Base-by-base conservation (phyloP, 2,888 invertebrate genomes). In the Cosmorhoe ocellata region DNA sequence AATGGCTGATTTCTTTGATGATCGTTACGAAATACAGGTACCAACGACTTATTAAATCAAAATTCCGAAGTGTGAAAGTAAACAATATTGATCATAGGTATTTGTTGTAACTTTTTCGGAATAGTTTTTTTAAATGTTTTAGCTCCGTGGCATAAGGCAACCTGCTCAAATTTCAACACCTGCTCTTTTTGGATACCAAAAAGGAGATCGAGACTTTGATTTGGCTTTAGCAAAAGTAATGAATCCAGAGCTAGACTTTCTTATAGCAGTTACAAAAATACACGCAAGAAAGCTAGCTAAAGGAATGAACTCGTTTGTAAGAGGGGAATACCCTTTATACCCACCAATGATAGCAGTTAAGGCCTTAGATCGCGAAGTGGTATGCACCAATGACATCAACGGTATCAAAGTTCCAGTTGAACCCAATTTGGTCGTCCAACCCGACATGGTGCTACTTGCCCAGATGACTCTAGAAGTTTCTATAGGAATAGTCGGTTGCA, bases 301-400 rank as follows among this genome's bases (percentile, higher is more conserved):
- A 63, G 67, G 71, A 11, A 45, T 66, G 1, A 86, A 81, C 56
- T 65, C 64, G 10, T 65, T 78, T 31, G 45, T 82, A 2, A 68
- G 66, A 52, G 84, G 79, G 48, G 88, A 89, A 26, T 88, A 71
- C 61, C 70, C 84, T 1, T 58, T 89, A 30, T 81, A 67, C 56
- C 86, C 89, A 32, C 76, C 78, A 10, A 64, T 54, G 48, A 32
- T 55, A n/a, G 51, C 54, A 10, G 47, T 74, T 4, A 54, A 40
- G 4, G 37, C 38, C 3, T 46, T 71, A 28, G 59, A 66, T 10
- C 74, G 84, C 30, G 76, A 81, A 59, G 61, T 55, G 11, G 59
- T 71, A 40, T 88, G 87, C 53, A 85, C 87, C 1, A 89, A 88
- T 53, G 86, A 88, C 56, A 69, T 86, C 4, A 88, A 89, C 64